Base-by-base conservation (phyloP, 2,113 vertebrate genomes). In the Pampusana beccarii region DNA sequence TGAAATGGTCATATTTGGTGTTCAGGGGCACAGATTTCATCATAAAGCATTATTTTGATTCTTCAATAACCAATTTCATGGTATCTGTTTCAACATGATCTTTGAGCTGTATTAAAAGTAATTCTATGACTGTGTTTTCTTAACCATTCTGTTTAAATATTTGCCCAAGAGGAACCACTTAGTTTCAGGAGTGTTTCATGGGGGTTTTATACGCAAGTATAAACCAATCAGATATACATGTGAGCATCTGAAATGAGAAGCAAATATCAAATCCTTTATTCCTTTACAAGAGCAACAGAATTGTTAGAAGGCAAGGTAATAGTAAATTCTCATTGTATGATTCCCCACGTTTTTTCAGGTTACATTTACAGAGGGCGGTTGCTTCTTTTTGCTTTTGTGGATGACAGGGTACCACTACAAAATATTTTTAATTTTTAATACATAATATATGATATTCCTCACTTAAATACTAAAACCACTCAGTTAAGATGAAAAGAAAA, bases 1-100 rank as follows among this genome's bases (percentile, higher is more conserved):
- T 96, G 44, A 95, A 95, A 92, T 15, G 5, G 48, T 69, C 17
- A 33, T 84, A 73, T 96, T 80, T 94, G 16, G 10, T 79, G 53
- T 62, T 26, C 36, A 95, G 29, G 54, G 60, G 70, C 70, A 95
- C 75, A 28, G 82, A 92, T 88, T 93, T 58, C 51, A 85, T 83
- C 62, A 73, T 9, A 82, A 84, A 83, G 24, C 53, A 54, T 48
- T 85, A 17, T 38, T n/a, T 58, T 46, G 13, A 36, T 66, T 58
- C 64, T 57, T 75, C 91, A 96, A 95, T 31, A 83, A 70, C 21
- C 14, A 13, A 24, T 67, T 94, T 85, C 28, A 92, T 36, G 73
- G 38, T 62, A 31, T 82, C 50, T 89, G 16, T 80, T 96, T 92
- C 71, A 89, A 48, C 56, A 83, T 44, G 29, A 58, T 36, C 54